Evolutionary conservation across 1,140 invertebrate species (phyloP).

Genomic region (Zophobas morio): DNA sequence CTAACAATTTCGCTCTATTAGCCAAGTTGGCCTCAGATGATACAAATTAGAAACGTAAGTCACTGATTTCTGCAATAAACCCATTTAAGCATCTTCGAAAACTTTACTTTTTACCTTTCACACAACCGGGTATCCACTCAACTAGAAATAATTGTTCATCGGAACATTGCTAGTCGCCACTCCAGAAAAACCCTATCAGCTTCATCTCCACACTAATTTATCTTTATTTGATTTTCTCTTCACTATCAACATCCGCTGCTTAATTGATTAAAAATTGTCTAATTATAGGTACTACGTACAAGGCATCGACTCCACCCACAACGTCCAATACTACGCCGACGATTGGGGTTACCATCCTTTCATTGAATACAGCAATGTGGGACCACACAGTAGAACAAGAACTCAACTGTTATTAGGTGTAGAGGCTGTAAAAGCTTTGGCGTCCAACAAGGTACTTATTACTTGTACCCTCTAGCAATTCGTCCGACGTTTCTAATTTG

Average conservation of each 20-base stretch:
- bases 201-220: background rate
- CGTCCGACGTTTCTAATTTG: background rate
- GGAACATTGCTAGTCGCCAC: background rate
- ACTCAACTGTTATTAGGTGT: conserved; percentile 72
- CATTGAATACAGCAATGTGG: conserved; percentile 70
- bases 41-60: too few species aligned
- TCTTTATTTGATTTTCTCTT: too few species aligned
- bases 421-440: conserved; percentile 66
- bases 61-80: too few species aligned
- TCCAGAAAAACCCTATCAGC: background rate
- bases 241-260: background rate
- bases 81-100: too few species aligned
- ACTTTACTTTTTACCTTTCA: background rate
- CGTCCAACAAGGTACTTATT: conserved; percentile 26
- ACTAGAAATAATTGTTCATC: conserved; percentile 2
- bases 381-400: conserved; percentile 66
- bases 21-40: too few species aligned
- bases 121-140: background rate
- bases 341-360: conserved; percentile 77
- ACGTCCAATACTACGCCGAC: conserved; percentile 74
- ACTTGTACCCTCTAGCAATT: background rate
- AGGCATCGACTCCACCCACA: conserved; percentile 63
- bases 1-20: too few species aligned
- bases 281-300: conserved; percentile 62
- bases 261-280: background rate